Percentiles rank a stretch among this genome's conserved stretches.
These are phyloP conservation scores for Trichosurus vulpecula DNA, from an alignment of 2,797 vertebrate species.

Conservation along the genomic window DNA sequence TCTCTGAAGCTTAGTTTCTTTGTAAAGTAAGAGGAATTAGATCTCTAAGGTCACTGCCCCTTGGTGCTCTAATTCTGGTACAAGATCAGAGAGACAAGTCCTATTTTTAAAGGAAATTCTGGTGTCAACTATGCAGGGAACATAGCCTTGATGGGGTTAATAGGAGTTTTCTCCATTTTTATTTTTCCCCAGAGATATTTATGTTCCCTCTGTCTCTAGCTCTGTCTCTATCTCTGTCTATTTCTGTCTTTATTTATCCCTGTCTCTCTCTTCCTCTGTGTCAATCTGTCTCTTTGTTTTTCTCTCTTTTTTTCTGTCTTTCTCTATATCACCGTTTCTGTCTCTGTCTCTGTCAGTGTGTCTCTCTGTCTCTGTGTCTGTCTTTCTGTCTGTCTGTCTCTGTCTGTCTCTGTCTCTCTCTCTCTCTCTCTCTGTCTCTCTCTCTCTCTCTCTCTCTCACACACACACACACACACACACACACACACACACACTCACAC, in stretches of 20 bases:
- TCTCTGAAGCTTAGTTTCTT: not conserved
- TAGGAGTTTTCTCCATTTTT: not conserved
- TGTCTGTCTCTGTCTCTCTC: too few relatives aligned
- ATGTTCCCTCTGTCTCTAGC: not conserved
- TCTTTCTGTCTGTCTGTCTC: not conserved
- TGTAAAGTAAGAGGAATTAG: not conserved
- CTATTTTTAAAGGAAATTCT: not conserved
- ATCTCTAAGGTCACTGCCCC: not conserved
- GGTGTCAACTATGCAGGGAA: not conserved
- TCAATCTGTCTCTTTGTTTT: not conserved
- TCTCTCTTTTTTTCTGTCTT: not conserved
- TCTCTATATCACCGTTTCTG: rapidly evolving
- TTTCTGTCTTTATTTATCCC: not conserved
- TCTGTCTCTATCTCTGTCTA: not conserved
- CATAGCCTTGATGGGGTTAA: constrained; percentile 6
- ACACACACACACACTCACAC: not conserved
- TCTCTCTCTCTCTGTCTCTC: too few relatives aligned
- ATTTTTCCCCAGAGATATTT: not conserved
- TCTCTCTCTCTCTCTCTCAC: not conserved
- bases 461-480: not conserved
- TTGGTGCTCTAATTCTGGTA: not conserved
- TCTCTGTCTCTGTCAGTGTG: not conserved
- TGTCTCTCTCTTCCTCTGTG: not conserved
- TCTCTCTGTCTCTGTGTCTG: not conserved
- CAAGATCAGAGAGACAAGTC: not conserved